phyloP scores from a whole-genome alignment of 2,113 vertebrate species.

The Hypocryptadius cinnamomeus region DNA sequence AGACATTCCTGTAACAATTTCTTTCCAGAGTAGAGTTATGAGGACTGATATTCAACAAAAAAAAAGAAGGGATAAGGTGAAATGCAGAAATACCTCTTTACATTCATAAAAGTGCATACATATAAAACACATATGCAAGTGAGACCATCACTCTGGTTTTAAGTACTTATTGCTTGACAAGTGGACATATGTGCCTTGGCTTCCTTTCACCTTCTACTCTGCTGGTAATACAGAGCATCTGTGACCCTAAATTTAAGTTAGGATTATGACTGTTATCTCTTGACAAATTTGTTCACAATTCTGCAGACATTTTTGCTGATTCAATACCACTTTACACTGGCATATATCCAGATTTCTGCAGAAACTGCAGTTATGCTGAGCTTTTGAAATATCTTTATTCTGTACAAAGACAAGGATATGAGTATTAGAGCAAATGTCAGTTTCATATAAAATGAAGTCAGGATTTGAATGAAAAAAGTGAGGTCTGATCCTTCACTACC shows the following conservation, averaged over 20 bases:
- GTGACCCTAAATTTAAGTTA: neutral
- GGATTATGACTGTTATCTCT: neutral
- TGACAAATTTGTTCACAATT: conserved; percentile 1
- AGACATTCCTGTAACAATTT: neutral
- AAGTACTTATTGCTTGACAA: neutral
- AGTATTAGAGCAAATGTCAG: neutral
- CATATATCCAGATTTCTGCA: neutral
- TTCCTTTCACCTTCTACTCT: neutral
- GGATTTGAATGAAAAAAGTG: neutral
- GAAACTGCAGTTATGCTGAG: neutral
- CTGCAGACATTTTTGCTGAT: neutral
- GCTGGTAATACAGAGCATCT: neutral
- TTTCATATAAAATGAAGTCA: neutral
- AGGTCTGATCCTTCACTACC: neutral
- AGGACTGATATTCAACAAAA: neutral
- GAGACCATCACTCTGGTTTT: neutral
- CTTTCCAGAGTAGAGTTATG: neutral
- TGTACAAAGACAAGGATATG: neutral
- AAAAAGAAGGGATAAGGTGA: neutral
- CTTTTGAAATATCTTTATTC: neutral
- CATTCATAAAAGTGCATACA: neutral
- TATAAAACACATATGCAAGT: neutral
- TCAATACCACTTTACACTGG: neutral
- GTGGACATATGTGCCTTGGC: neutral
- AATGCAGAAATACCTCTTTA: neutral